Conservation (phyloP, 1,140 invertebrate species). For the Zelostemma sp. region DNA sequence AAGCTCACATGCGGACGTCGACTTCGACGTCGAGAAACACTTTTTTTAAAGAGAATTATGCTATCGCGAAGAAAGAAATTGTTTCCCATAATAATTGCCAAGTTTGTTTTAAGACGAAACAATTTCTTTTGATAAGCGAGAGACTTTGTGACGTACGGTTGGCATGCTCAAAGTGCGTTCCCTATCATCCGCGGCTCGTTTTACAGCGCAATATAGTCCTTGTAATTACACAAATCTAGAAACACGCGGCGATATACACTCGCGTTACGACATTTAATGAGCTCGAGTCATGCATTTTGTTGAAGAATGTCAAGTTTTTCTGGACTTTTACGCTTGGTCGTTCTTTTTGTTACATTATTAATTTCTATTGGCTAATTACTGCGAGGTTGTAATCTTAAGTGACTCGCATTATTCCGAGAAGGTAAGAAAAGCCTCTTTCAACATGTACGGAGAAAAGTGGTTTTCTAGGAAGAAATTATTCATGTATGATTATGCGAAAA, state of each 20-base stretch:
- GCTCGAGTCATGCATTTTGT: conserved; percentile 1
- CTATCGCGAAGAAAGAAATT: background rate
- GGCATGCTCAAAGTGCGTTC: conserved; percentile 23
- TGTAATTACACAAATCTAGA: conserved; percentile 16
- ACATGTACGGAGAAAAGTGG: too few species aligned
- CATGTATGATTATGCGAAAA: too few species aligned
- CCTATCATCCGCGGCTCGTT: conserved; percentile 9
- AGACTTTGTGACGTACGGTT: too few species aligned
- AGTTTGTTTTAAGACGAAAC: background rate
- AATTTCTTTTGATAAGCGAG: background rate
- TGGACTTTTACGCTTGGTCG: too few species aligned
- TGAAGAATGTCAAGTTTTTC: background rate
- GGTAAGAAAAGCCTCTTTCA: too few species aligned
- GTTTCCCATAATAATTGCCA: background rate
- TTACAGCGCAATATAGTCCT: conserved; percentile 4
- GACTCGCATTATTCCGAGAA: too few species aligned
- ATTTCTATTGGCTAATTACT: too few species aligned
- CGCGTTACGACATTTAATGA: background rate
- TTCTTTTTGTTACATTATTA: too few species aligned
- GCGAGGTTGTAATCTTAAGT: too few species aligned
- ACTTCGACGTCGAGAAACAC: background rate
- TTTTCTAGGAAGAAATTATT: too few species aligned
- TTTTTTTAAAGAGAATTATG: background rate
- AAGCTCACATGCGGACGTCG: background rate
- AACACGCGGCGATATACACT: background rate